Base-by-base conservation (phyloP, 1,140 invertebrate genomes). In the Agraylea sexmaculata region DNA sequence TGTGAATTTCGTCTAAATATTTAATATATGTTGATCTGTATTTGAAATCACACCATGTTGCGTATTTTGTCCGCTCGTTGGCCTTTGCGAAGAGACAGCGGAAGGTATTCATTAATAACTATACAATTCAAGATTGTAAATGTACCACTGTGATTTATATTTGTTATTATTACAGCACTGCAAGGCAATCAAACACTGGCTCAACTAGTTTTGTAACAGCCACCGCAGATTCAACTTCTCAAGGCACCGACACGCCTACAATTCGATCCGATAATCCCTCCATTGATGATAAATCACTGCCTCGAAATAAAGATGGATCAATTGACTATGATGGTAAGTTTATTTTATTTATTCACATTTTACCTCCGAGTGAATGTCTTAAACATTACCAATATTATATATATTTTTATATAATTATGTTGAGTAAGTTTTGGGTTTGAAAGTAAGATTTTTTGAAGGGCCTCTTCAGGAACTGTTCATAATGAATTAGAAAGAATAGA, bases 321-420 rank as follows among this genome's bases (percentile, higher is more conserved):
- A 69, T 81, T 33, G 78, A 81, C 64, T 80, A 80, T 47, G 78
- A 81, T 57, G 75, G 75, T 77, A 55, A 57, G 18, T 34, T 15
- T n/a, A n/a, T n/a, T n/a, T n/a, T n/a, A n/a, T n/a, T n/a, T n/a
- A n/a, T n/a, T n/a, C n/a, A n/a, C n/a, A n/a, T n/a, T n/a, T n/a
- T n/a, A n/a, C n/a, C n/a, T n/a, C n/a, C n/a, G n/a, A n/a, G n/a
- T n/a, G n/a, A n/a, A n/a, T n/a, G n/a, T n/a, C n/a, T n/a, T n/a
- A n/a, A n/a, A n/a, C n/a, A n/a, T n/a, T n/a, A n/a, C n/a, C n/a
- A n/a, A n/a, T n/a, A n/a, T n/a, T n/a, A n/a, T n/a, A n/a, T n/a
- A n/a, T n/a, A n/a, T n/a, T n/a, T n/a, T n/a, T n/a, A n/a, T n/a
- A n/a, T n/a, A n/a, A n/a, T n/a, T n/a, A n/a, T n/a, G n/a, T n/a